These are phyloP conservation scores for Poecilia picta DNA, from an alignment of 2,797 vertebrate species.

Conservation along the genomic window DNA sequence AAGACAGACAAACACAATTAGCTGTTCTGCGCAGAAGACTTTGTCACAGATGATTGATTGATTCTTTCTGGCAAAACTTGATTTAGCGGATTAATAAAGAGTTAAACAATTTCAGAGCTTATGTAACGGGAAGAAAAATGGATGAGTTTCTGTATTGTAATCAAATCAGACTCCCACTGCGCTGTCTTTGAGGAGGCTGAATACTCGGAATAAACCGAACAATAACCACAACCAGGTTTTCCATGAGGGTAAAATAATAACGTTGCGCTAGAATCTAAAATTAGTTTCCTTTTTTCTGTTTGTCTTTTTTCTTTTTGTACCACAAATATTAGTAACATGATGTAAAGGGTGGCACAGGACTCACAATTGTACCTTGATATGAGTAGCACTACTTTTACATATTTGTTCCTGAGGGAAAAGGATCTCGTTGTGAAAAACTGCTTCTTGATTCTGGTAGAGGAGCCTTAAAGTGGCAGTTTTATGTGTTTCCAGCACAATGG, in stretches of 20 bases:
- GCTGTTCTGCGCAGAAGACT: neutral
- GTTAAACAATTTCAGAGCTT: conserved; percentile 29
- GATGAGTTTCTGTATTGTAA: conserved; percentile 9
- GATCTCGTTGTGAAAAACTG: neutral
- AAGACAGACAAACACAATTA: conserved; percentile 22
- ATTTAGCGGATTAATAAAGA: conserved; percentile 37
- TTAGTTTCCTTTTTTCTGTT: neutral
- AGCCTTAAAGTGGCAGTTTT: neutral
- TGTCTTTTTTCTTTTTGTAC: neutral
- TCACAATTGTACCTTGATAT: neutral
- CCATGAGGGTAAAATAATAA: neutral
- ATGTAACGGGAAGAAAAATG: conserved; percentile 6
- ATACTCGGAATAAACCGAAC: neutral
- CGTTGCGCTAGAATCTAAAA: neutral
- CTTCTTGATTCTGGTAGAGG: neutral
- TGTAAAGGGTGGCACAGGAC: neutral
- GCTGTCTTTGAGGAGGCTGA: neutral
- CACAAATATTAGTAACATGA: neutral
- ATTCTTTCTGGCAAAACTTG: conserved; percentile 28
- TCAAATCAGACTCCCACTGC: conserved; percentile 11
- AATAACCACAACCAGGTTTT: neutral
- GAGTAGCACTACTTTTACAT: neutral
- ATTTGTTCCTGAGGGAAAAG: neutral
- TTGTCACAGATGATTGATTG: conserved; percentile 28
- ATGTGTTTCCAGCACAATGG: neutral